Conservation (phyloP, 2,888 invertebrate species). For the Gymnocheta viridis region DNA sequence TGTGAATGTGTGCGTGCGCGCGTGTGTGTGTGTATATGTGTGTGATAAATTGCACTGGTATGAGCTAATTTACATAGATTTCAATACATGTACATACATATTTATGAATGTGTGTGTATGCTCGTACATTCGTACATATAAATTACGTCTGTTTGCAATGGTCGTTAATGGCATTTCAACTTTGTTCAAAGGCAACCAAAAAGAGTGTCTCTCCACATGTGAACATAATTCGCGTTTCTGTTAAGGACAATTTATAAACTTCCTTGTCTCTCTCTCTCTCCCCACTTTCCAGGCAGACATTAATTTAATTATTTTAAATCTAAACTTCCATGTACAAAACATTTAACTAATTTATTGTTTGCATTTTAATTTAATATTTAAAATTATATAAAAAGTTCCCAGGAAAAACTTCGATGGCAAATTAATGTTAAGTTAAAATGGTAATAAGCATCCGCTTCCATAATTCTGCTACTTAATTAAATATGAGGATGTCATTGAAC, state of each 20-base stretch:
- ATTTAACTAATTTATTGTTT: background rate
- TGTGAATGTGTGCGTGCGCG: background rate
- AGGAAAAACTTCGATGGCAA: no score
- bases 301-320: background rate
- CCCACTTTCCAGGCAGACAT: background rate
- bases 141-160: constrained; percentile 36
- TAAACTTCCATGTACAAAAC: background rate
- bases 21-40: constrained; percentile 5
- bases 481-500: no score
- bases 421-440: no score
- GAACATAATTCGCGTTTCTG: constrained; percentile 33
- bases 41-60: background rate
- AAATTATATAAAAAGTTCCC: no score
- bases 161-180: constrained; percentile 62
- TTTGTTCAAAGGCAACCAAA: constrained; percentile 49
- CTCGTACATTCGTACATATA: background rate
- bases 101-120: background rate
- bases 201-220: background rate
- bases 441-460: no score
- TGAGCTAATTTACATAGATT: constrained; percentile 54
- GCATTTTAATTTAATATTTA: no score
- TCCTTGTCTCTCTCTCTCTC: background rate
- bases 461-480: no score
- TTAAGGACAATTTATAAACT: constrained; percentile 16
- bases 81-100: background rate